Evolutionary conservation across 2,888 invertebrate species (phyloP).

Genomic region (Exocentrus adspersus): DNA sequence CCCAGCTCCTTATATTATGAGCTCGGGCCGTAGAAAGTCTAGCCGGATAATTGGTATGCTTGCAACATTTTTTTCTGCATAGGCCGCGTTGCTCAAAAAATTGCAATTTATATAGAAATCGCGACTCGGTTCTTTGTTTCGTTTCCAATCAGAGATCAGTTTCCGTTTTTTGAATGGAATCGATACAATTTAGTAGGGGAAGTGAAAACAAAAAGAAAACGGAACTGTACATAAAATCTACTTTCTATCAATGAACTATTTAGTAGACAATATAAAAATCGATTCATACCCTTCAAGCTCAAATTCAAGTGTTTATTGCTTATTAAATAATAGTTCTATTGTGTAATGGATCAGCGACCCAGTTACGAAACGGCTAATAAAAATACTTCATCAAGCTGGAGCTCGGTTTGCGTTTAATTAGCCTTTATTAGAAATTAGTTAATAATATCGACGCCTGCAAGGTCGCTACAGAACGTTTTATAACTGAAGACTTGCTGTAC

Average conservation of each 20-base stretch:
- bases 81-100: constrained; percentile 2
- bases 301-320: too few species aligned
- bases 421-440: neutral
- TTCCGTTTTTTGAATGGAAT: neutral
- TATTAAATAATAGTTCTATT: too few species aligned
- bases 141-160: neutral
- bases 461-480: neutral
- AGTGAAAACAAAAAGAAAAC: too few species aligned
- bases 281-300: too few species aligned
- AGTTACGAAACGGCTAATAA: neutral
- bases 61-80: constrained; percentile 15
- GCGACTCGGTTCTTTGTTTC: constrained; percentile 1
- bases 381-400: neutral
- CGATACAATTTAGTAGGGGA: too few species aligned
- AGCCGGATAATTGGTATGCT: constrained; percentile 11
- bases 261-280: too few species aligned
- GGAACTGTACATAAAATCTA: too few species aligned
- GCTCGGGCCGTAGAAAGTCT: constrained; percentile 10
- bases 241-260: too few species aligned
- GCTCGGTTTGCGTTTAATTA: neutral
- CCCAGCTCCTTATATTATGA: constrained; percentile 13
- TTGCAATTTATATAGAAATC: constrained; percentile 9
- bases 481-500: neutral
- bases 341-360: neutral
- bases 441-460: neutral